Conservation (phyloP, 2,113 vertebrate species). For the Caretta caretta region DNA sequence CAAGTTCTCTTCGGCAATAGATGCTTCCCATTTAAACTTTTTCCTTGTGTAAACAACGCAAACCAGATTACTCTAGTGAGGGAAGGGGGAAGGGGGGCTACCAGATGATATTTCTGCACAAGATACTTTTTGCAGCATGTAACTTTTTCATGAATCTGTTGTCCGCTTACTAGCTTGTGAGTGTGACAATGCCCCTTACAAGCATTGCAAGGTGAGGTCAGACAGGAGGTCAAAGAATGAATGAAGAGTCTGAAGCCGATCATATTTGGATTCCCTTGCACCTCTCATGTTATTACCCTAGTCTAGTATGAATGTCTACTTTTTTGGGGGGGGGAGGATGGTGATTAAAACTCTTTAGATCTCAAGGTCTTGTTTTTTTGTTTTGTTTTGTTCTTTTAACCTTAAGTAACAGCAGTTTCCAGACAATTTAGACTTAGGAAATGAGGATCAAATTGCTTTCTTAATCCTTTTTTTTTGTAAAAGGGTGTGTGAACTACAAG, state of each 20-base stretch:
- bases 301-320: accelerated
- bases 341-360: not conserved
- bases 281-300: accelerated
- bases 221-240: accelerated
- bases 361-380: accelerated
- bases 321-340: not conserved
- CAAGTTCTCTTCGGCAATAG: accelerated
- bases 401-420: conserved; percentile 18
- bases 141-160: not conserved
- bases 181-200: not conserved
- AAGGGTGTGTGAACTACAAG: conserved; percentile 59
- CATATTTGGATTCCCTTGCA: not conserved
- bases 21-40: not conserved
- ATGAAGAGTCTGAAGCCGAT: not conserved
- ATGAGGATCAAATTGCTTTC: conserved; percentile 27
- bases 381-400: not conserved
- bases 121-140: accelerated
- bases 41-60: not conserved
- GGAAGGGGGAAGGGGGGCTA: accelerated
- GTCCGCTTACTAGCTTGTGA: not conserved
- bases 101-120: accelerated
- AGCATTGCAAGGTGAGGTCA: not conserved
- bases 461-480: not conserved
- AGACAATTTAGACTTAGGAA: conserved; percentile 48
- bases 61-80: not conserved